Conservation (phyloP, 2,888 invertebrate species). For the Chesias legatella region DNA sequence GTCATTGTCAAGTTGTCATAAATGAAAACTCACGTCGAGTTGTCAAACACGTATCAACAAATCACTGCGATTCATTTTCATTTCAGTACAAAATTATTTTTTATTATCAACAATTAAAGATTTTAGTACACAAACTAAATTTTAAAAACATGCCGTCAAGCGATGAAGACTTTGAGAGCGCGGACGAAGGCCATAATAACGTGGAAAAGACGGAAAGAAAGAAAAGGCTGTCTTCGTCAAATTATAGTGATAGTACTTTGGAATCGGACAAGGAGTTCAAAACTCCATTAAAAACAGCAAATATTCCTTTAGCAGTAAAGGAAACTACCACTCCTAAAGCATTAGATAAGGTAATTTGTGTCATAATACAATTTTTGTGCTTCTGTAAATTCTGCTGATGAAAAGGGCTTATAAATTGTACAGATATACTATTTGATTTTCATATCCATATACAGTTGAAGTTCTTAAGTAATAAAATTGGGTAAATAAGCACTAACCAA, state of each 20-base stretch:
- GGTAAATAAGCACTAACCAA: conserved; percentile 2
- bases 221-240: conserved; percentile 62
- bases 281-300: conserved; percentile 19
- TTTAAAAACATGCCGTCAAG: conserved; percentile 82
- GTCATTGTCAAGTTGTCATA: too few relatives aligned
- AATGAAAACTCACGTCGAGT: too few relatives aligned
- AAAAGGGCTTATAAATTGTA: too few relatives aligned
- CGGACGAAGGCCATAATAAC: conserved; percentile 82
- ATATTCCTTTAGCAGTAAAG: conserved; percentile 3
- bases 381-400: too few relatives aligned
- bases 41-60: too few relatives aligned
- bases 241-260: conserved; percentile 58
- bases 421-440: too few relatives aligned
- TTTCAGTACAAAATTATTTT: too few relatives aligned
- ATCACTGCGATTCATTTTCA: too few relatives aligned
- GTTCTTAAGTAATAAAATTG: background rate
- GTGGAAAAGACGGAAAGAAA: conserved; percentile 58
- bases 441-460: too few relatives aligned
- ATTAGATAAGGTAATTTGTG: conserved; percentile 26
- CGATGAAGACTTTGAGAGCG: conserved; percentile 89
- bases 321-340: conserved; percentile 18
- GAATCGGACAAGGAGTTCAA: conserved; percentile 47
- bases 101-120: too few relatives aligned
- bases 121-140: background rate
- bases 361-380: too few relatives aligned